These are phyloP conservation scores for Phylloscopus trochiloides DNA, from an alignment of 2,113 vertebrate species.

Conservation along the genomic window DNA sequence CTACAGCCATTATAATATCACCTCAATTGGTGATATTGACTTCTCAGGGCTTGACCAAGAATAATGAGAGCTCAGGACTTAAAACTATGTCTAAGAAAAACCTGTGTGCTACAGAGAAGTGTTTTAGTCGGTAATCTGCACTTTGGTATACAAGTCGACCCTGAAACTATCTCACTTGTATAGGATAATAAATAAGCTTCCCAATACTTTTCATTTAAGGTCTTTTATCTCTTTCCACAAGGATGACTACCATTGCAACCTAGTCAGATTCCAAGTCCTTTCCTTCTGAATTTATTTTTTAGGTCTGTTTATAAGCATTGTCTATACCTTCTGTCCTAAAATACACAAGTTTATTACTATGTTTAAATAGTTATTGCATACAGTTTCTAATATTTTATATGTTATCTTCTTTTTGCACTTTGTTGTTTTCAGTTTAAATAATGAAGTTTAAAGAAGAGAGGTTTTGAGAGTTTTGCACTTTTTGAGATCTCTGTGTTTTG, in stretches of 20 bases:
- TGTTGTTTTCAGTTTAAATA: not conserved
- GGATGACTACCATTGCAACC: fast-evolving
- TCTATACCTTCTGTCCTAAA: not conserved
- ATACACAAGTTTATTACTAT: not conserved
- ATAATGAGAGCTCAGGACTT: not conserved
- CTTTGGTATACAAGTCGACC: not conserved
- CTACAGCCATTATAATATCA: not conserved
- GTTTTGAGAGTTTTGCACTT: not conserved
- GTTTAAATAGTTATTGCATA: not conserved
- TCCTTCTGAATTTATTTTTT: not conserved
- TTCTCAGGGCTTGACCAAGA: not conserved
- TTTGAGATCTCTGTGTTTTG: not conserved
- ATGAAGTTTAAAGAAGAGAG: not conserved
- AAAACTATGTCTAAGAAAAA: not conserved
- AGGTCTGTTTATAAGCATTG: not conserved
- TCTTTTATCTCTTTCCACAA: not conserved
- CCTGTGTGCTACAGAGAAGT: not conserved
- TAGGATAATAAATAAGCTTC: not conserved
- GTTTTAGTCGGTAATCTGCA: not conserved
- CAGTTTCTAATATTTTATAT: not conserved
- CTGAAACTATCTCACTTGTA: not conserved
- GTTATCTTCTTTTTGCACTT: not conserved
- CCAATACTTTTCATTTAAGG: not conserved
- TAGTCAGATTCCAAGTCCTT: not conserved
- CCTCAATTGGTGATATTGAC: not conserved